Base-by-base conservation (phyloP, 2,888 invertebrate genomes). In the Sussaba pulchella region DNA sequence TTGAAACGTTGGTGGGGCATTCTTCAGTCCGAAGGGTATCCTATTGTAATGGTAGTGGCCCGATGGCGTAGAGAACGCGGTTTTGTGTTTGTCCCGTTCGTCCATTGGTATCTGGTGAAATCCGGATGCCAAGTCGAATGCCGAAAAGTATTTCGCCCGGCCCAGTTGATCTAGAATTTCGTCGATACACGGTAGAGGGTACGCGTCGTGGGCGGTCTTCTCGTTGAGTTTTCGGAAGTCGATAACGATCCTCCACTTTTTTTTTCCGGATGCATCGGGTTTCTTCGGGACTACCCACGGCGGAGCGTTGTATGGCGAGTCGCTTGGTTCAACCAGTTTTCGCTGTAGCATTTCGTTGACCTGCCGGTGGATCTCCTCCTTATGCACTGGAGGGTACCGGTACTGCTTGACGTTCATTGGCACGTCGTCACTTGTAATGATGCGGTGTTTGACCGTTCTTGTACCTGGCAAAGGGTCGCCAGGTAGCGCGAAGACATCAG, bases 61-160 rank as follows among this genome's bases (percentile, higher is more conserved):
- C 6, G 54, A 10, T 8, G 69, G 73, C 9, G 76, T 76, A 0
- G 75, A 69, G 21, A 81, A 76, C 4, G 69, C 73, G 0, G 74
- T 78, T 2, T 83, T 77, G 2, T 54, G 52, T 19, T 47, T 52
- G 24, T 64, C 64, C 12, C 72, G 39, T 3, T 36, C 31, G n/a
- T 50, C 61, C 31, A 82, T 67, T 6, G 81, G 82, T 2, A 87
- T 85, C 64, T 86, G 85, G 39, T 87, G 85, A 43, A 84, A 88
- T 6, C 85, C 83, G 12, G 76, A 79, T 1, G 84, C 84, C 0
- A 87, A 47, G 47, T 88, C 85, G 2, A 87, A 78, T 0, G 82
- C 82, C 0, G 83, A 77, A 52, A 87, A 86, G 52, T 85, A 86
- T 9, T 75, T 76, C 0, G 80, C 73, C 39, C 75, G 57, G 1